These are phyloP conservation scores for Catamblyrhynchus diadema DNA, from an alignment of 2,797 vertebrate species.

Conservation along the genomic window DNA sequence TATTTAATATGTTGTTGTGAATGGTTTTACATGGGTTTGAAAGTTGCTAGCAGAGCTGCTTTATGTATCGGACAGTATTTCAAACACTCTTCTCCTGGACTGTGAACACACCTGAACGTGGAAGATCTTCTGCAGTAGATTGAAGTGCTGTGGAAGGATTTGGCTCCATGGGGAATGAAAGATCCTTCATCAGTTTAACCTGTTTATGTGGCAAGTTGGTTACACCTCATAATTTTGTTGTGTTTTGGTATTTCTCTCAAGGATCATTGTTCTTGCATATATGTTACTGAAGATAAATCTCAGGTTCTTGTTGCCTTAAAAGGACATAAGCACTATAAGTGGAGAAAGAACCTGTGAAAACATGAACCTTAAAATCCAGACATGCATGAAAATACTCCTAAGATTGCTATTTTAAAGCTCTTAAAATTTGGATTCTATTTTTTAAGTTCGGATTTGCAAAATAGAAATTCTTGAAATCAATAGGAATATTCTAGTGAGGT, in stretches of 20 bases:
- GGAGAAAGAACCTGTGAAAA: background rate
- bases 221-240: background rate
- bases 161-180: background rate
- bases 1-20: background rate
- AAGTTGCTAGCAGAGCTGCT: background rate
- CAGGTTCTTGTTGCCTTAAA: background rate
- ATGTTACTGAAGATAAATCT: background rate
- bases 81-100: background rate
- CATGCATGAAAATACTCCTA: background rate
- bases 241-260: background rate
- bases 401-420: background rate
- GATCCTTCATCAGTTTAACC: background rate
- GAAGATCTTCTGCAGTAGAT: background rate
- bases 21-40: background rate
- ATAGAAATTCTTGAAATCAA: background rate
- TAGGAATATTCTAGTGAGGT: background rate
- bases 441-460: background rate
- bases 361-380: background rate
- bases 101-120: accelerated
- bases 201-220: background rate
- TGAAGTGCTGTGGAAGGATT: background rate
- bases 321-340: background rate
- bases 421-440: background rate
- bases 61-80: background rate
- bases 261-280: background rate